These are phyloP conservation scores for Drosophila prolongata DNA, from an alignment of 2,888 invertebrate species.

Conservation along the genomic window DNA sequence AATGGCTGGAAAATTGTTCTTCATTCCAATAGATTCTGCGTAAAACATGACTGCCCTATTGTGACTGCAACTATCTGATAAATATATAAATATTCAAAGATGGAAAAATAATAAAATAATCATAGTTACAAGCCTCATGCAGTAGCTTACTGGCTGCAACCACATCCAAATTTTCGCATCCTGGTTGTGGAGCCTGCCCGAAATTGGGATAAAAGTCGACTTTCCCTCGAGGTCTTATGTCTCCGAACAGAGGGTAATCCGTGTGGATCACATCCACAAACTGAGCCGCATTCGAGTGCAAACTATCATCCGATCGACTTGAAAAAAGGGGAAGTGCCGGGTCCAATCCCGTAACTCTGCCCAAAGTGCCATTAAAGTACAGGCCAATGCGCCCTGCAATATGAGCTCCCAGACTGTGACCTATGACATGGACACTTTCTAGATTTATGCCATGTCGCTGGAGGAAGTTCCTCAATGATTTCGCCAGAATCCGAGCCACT, in stretches of 20 bases:
- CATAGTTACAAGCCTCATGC: constrained; percentile 73
- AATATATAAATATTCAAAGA: constrained; percentile 14
- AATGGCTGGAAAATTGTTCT: constrained; percentile 79
- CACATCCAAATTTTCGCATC: constrained; percentile 81
- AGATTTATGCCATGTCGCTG: constrained; percentile 50
- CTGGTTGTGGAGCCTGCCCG: constrained; percentile 81
- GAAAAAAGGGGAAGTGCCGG: constrained; percentile 83
- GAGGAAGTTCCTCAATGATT: constrained; percentile 72
- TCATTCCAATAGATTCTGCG: constrained; percentile 82
- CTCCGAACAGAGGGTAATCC: constrained; percentile 82
- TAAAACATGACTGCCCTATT: constrained; percentile 81
- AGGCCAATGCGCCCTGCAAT: constrained; percentile 81
- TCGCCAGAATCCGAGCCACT: constrained; percentile 69
- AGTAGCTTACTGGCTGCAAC: constrained; percentile 75
- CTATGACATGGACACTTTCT: constrained; percentile 78
- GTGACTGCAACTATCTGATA: constrained; percentile 82
- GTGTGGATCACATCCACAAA: constrained; percentile 84
- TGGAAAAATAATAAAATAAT: too few relatives aligned
- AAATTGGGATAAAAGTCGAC: constrained; percentile 84
- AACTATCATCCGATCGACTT: constrained; percentile 70
- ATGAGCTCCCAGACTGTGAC: constrained; percentile 84
- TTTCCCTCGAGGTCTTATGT: constrained; percentile 79
- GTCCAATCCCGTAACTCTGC: constrained; percentile 83
- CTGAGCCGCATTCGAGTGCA: constrained; percentile 71
- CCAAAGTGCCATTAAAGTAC: constrained; percentile 80